Conservation (phyloP, 2,888 invertebrate species). For the Rhogogaster chlorosoma region DNA sequence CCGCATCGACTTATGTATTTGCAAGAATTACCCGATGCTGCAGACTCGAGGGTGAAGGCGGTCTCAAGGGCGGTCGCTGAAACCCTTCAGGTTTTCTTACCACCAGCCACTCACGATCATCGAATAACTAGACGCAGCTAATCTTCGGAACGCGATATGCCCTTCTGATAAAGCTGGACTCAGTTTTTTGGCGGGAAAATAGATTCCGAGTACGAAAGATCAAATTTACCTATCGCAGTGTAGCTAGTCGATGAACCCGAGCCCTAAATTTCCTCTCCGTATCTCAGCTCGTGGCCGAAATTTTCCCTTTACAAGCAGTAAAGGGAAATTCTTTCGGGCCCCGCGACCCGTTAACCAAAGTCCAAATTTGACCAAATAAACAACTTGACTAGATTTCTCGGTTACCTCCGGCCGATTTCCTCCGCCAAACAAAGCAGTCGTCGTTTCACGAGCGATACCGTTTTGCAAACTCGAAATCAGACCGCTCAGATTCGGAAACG, state of each 20-base stretch:
- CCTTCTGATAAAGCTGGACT: background rate
- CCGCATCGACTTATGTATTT: background rate
- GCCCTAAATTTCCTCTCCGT: background rate
- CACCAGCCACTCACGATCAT: background rate
- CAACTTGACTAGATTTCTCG: background rate
- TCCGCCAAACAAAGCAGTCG: background rate
- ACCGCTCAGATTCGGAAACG: background rate
- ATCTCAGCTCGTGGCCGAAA: background rate
- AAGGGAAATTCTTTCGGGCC: background rate
- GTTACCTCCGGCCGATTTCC: background rate
- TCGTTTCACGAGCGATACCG: background rate
- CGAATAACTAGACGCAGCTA: background rate
- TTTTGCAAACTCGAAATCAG: background rate
- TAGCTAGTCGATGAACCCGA: background rate
- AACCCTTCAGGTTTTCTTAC: background rate
- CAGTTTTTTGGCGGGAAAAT: no score
- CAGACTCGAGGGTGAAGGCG: background rate
- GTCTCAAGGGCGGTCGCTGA: constrained; percentile 32
- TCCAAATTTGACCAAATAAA: background rate
- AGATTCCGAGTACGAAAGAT: no score
- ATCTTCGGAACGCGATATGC: background rate
- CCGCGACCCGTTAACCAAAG: background rate
- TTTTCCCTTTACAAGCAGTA: background rate
- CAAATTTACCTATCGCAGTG: no score
- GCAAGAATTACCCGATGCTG: background rate